Percentiles rank a stretch among this genome's conserved stretches.
Evolutionary conservation across 1,140 invertebrate genomes (phyloP).

Genomic region (Drosophila repletoides): DNA sequence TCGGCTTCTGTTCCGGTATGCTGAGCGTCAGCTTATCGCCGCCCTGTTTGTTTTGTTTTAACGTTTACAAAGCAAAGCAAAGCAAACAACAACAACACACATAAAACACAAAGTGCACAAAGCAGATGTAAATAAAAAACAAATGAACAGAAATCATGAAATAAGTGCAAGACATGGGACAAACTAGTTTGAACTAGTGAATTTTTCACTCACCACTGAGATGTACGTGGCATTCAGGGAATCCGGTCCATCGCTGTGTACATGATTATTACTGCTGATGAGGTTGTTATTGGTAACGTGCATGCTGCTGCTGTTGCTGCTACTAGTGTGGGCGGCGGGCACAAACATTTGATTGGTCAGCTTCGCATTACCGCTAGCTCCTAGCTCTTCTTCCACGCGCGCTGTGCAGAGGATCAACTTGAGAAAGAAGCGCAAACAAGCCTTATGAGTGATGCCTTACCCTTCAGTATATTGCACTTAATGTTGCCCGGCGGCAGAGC

Average conservation of each 20-base stretch:
- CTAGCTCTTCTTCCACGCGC: conserved; percentile 85
- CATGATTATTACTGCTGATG: conserved; percentile 29
- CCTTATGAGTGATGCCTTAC: too few species aligned
- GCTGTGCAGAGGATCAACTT: conserved; percentile 65
- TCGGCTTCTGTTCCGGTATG: conserved; percentile 83
- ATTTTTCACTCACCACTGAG: conserved; percentile 87
- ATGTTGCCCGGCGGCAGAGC: conserved; percentile 93
- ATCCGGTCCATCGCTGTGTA: conserved; percentile 79
- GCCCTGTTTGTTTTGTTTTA: conserved; percentile 83
- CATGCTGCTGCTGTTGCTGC: conserved; percentile 43
- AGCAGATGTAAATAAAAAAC: conserved; percentile 67
- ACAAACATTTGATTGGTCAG: conserved; percentile 84
- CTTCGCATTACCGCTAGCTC: conserved; percentile 83
- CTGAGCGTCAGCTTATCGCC: conserved; percentile 89
- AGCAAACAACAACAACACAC: conserved; percentile 60
- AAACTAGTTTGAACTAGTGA: conserved; percentile 70
- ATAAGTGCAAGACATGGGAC: conserved; percentile 63
- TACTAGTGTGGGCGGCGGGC: conserved; percentile 78
- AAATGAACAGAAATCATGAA: conserved; percentile 75
- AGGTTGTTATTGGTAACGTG: conserved; percentile 51
- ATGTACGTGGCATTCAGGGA: conserved; percentile 86
- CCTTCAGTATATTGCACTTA: conserved; percentile 97
- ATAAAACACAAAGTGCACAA: conserved; percentile 59
- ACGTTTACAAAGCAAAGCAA: conserved; percentile 47
- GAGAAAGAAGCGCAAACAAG: not conserved